Evolutionary conservation across 2,797 vertebrate genomes (phyloP).

Genomic region (Pteronotus mesoamericanus): DNA sequence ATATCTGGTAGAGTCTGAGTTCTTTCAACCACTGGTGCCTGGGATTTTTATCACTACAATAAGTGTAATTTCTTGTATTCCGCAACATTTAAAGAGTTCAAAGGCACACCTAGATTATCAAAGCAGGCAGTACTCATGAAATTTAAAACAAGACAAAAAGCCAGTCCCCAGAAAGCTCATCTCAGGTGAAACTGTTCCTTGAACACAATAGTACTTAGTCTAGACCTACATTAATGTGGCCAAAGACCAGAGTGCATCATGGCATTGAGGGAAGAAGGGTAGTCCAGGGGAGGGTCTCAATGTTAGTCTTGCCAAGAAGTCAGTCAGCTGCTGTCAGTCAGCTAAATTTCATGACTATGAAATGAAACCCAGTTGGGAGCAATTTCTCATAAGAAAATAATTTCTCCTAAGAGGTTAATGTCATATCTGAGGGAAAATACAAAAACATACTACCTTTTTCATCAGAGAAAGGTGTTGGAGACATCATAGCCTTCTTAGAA

Average conservation of each 20-base stretch:
- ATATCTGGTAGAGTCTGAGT: background rate
- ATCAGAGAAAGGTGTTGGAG: background rate
- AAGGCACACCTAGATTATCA: background rate
- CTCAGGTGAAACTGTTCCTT: background rate
- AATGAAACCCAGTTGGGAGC: background rate
- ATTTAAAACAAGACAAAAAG: background rate
- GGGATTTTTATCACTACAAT: background rate
- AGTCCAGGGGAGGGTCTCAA: background rate
- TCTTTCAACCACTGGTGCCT: background rate
- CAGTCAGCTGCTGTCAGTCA: background rate
- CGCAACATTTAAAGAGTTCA: background rate
- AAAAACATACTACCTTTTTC: background rate
- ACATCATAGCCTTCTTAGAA: background rate
- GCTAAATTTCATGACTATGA: background rate
- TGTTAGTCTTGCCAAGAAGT: background rate
- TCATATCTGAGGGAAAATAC: background rate
- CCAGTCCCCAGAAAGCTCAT: background rate
- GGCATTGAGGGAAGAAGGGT: background rate
- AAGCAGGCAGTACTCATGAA: background rate
- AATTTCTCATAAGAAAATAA: background rate
- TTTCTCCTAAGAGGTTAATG: background rate
- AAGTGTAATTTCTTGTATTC: background rate
- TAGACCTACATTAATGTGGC: background rate
- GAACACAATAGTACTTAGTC: background rate
- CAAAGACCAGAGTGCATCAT: background rate